These are phyloP conservation scores for Panulirus ornatus DNA, from an alignment of 1,140 invertebrate genomes.

Conservation along the genomic window DNA sequence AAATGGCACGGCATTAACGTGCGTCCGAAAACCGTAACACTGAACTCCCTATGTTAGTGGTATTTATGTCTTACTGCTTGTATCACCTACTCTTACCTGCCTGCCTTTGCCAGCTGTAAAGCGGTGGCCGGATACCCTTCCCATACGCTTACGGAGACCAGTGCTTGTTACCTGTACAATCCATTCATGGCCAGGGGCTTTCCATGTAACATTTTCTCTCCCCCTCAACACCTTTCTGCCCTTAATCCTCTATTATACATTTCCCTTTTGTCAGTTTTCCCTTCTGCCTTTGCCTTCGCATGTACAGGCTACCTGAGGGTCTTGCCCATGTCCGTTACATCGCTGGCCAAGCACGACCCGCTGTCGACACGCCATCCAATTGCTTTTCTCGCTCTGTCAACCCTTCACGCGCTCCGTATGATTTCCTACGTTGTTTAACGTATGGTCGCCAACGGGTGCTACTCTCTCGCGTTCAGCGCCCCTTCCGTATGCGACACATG, in stretches of 20 bases:
- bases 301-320: not conserved
- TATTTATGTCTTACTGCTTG: too few relatives aligned
- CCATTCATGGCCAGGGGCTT: not conserved
- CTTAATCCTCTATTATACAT: conserved; percentile 42
- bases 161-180: conserved; percentile 8
- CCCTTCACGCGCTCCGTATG: not conserved
- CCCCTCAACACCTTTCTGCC: conserved; percentile 22
- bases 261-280: conserved; percentile 16
- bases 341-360: not conserved
- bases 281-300: not conserved
- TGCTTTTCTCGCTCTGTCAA: conserved; percentile 48
- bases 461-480: too few relatives aligned
- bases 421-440: not conserved
- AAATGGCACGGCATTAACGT: too few relatives aligned
- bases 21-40: too few relatives aligned
- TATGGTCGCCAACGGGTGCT: not conserved
- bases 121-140: not conserved
- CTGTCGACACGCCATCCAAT: conserved; percentile 13
- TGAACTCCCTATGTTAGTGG: too few relatives aligned
- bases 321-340: not conserved
- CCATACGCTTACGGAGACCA: not conserved
- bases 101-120: not conserved
- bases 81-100: too few relatives aligned
- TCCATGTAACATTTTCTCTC: not conserved
- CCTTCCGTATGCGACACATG: too few relatives aligned